Evolutionary conservation across 2,797 vertebrate genomes (phyloP).

Genomic region (Pelobates cultripes): DNA sequence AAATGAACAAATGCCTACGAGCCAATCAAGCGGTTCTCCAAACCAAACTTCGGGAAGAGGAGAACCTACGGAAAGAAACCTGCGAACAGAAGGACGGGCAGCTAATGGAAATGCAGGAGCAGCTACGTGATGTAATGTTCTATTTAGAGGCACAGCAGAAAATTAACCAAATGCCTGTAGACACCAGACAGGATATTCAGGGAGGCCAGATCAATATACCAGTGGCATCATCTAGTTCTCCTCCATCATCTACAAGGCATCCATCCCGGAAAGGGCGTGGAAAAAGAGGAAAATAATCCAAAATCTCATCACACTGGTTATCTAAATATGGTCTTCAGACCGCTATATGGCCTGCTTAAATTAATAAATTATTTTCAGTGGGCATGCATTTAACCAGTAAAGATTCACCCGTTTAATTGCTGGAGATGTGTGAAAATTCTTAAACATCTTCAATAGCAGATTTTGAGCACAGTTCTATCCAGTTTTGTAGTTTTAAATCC

Average conservation of each 20-base stretch:
- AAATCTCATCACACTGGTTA: neutral
- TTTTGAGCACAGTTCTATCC: neutral
- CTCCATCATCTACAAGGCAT: slow-evolving; percentile 67
- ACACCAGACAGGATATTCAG: slow-evolving; percentile 91
- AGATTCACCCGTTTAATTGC: slow-evolving; percentile 10
- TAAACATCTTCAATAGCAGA: neutral
- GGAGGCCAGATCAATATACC: slow-evolving; percentile 94
- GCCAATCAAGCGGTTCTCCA: slow-evolving; percentile 91
- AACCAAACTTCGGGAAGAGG: slow-evolving; percentile 86
- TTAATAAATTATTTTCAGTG: neutral
- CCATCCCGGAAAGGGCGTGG: slow-evolving; percentile 83
- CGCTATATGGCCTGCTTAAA: slow-evolving; percentile 10
- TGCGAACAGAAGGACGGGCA: slow-evolving; percentile 82
- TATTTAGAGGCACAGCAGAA: slow-evolving; percentile 93
- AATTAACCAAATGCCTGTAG: slow-evolving; percentile 87
- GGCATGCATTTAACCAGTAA: slow-evolving; percentile 2
- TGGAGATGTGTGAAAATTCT: neutral
- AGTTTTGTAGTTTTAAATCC: neutral
- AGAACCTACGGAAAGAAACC: slow-evolving; percentile 79
- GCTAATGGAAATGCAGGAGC: slow-evolving; percentile 90
- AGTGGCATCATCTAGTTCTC: slow-evolving; percentile 71
- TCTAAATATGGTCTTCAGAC: neutral
- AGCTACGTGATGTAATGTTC: slow-evolving; percentile 96
- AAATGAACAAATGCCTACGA: slow-evolving; percentile 93
- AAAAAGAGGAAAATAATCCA: slow-evolving; percentile 60